phyloP scores from a whole-genome alignment of 2,113 vertebrate genomes.

The Cinclus cinclus region DNA sequence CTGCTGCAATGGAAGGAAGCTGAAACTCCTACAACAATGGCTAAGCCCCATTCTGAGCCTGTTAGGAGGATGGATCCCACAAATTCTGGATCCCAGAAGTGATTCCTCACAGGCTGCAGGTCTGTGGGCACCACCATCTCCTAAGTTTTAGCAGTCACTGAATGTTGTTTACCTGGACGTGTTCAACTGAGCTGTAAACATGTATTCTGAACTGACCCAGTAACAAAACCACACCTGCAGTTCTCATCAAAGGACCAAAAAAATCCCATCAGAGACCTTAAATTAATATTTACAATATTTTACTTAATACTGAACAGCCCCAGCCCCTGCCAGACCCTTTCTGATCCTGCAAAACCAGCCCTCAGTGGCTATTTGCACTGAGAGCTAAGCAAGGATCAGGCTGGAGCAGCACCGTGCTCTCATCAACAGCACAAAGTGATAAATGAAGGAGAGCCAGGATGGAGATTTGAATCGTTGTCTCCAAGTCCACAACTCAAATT shows the following conservation, averaged over 20 bases:
- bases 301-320: not conserved
- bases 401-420: not conserved
- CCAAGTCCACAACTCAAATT: not conserved
- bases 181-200: not conserved
- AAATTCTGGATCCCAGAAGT: not conserved
- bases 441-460: not conserved
- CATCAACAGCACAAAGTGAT: not conserved
- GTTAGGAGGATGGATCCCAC: not conserved
- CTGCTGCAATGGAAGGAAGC: not conserved
- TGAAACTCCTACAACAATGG: not conserved
- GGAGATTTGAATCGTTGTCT: not conserved
- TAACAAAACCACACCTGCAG: not conserved
- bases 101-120: not conserved
- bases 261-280: not conserved
- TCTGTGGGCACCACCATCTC: not conserved
- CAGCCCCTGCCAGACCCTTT: not conserved
- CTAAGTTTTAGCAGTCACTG: not conserved
- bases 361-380: rapidly evolving
- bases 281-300: not conserved
- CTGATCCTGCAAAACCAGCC: not conserved
- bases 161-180: not conserved
- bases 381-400: not conserved
- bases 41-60: not conserved
- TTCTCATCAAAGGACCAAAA: not conserved
- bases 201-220: not conserved